Conservation (phyloP, 2,888 invertebrate species). For the Orthosia gracilis region DNA sequence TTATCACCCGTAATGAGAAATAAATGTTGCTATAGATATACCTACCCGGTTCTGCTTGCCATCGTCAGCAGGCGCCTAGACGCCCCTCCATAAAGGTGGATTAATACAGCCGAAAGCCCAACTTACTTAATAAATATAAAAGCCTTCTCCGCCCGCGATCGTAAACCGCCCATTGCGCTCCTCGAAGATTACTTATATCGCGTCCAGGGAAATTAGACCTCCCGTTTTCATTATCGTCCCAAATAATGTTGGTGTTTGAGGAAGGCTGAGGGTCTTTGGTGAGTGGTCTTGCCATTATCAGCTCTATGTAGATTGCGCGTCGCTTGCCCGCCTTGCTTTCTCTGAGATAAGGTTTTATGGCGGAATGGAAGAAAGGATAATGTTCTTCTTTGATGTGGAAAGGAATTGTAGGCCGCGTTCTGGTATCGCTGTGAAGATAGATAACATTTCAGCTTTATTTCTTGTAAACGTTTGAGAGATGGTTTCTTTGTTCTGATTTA, state of each 20-base stretch:
- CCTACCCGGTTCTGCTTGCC: conserved; percentile 59
- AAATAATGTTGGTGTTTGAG: conserved; percentile 63
- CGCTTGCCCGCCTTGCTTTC: conserved; percentile 86
- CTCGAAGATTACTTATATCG: conserved; percentile 89
- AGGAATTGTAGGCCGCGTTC: conserved; percentile 81
- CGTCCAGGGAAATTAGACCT: conserved; percentile 78
- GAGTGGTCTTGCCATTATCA: conserved; percentile 87
- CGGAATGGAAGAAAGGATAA: conserved; percentile 89
- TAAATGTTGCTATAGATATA: conserved; percentile 38
- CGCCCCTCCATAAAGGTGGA: conserved; percentile 90
- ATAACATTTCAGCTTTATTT: conserved; percentile 78
- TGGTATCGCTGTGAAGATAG: conserved; percentile 83
- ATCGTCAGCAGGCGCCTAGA: conserved; percentile 81
- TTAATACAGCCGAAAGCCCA: conserved; percentile 91
- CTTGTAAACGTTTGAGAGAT: conserved; percentile 53
- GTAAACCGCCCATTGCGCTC: conserved; percentile 89
- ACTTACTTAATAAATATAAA: conserved; percentile 92
- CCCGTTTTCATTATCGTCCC: conserved; percentile 82
- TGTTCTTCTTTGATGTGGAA: conserved; percentile 88
- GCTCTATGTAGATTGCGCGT: conserved; percentile 90
- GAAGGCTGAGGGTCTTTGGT: conserved; percentile 75
- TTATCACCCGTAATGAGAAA: conserved; percentile 1
- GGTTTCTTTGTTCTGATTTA: conserved; percentile 58
- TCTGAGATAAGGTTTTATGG: conserved; percentile 89
- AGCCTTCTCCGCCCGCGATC: conserved; percentile 89